These are phyloP conservation scores for Marasmarcha lunaedactyla DNA, from an alignment of 2,888 invertebrate genomes.

Conservation along the genomic window DNA sequence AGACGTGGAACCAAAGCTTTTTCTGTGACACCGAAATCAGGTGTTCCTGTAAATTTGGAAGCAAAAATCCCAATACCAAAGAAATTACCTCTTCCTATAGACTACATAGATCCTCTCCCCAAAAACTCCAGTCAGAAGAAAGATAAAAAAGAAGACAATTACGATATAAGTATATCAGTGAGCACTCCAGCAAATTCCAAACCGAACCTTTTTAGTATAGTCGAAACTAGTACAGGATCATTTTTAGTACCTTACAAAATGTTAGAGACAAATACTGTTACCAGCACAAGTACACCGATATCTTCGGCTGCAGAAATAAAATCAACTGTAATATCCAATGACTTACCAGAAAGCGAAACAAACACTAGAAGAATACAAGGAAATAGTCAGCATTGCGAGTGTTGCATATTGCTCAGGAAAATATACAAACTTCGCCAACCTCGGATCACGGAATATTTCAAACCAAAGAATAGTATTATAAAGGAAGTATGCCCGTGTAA, in stretches of 20 bases:
- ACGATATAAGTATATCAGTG: not conserved
- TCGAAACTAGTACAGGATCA: conserved; percentile 28
- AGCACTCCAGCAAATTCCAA: not conserved
- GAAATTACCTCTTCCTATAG: conserved; percentile 34
- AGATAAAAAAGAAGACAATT: not conserved
- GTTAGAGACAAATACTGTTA: conserved; percentile 20
- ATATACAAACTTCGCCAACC: conserved; percentile 33
- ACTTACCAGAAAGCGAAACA: conserved; percentile 4
- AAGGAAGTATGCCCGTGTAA: conserved; percentile 31
- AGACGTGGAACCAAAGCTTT: conserved; percentile 17
- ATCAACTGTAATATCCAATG: not conserved
- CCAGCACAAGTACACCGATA: conserved; percentile 20
- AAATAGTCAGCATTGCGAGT: conserved; percentile 32
- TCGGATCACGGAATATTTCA: conserved; percentile 42
- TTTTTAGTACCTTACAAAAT: conserved; percentile 27
- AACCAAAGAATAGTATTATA: conserved; percentile 12
- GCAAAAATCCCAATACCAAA: conserved; percentile 12
- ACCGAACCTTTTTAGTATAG: conserved; percentile 24
- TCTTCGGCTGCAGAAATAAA: conserved; percentile 10
- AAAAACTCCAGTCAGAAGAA: conserved; percentile 16
- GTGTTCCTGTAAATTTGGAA: conserved; percentile 27
- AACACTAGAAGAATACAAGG: conserved; percentile 11
- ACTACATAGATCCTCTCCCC: conserved; percentile 28
- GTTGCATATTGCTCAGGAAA: conserved; percentile 35
- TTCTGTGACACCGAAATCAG: conserved; percentile 19